Percentiles rank a stretch among this genome's conserved stretches.
Evolutionary conservation across 2,888 invertebrate species (phyloP).

Genomic region (Busseola fusca): DNA sequence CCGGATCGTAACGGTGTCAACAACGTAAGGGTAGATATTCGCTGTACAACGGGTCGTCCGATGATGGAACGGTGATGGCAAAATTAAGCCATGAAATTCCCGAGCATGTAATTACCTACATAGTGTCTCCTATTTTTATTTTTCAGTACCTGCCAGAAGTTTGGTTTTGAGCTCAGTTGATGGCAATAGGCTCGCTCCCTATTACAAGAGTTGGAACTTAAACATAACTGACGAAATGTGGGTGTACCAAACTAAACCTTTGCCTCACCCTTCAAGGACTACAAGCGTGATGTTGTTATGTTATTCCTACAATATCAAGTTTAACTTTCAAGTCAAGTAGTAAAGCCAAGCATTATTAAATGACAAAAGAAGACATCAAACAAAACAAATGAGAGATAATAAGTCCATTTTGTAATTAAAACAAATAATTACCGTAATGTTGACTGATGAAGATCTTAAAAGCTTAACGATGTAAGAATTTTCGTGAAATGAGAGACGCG

Average conservation of each 20-base stretch:
- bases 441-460: constrained; percentile 48
- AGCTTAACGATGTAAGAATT: constrained; percentile 48
- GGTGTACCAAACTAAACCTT: not conserved
- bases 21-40: no score
- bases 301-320: not conserved
- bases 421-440: constrained; percentile 46
- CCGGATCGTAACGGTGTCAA: no score
- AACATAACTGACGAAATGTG: not conserved
- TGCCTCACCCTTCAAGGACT: not conserved
- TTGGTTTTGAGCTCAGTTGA: not conserved
- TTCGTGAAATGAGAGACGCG: constrained; percentile 31
- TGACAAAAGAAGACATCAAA: constrained; percentile 19
- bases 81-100: no score
- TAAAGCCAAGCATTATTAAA: constrained; percentile 11
- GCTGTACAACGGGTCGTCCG: no score
- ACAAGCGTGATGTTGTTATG: not conserved
- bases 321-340: constrained; percentile 11
- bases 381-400: constrained; percentile 28
- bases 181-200: not conserved
- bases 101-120: no score
- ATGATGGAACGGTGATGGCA: no score
- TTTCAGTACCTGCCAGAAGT: not conserved
- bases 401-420: constrained; percentile 32
- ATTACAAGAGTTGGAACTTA: not conserved
- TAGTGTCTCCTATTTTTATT: not conserved